phyloP scores from a whole-genome alignment of 53 echinoderm and acorn worm species.

The Holothuria scabra region DNA sequence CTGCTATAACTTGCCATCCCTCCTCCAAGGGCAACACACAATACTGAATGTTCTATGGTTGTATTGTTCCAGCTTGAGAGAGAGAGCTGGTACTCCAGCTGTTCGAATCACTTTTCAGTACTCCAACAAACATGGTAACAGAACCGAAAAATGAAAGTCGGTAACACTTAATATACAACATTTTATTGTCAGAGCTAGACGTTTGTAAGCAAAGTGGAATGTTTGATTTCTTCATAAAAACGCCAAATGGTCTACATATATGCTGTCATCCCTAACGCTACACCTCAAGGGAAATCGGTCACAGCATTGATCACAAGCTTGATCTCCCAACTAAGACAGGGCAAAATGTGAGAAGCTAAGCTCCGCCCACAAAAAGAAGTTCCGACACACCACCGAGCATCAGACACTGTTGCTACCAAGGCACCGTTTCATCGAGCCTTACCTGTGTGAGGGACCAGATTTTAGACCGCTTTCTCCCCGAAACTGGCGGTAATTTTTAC shows the following conservation, averaged over 20 bases:
- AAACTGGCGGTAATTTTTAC: neutral
- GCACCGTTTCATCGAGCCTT: slow-evolving; percentile 21
- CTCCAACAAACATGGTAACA: too few species aligned
- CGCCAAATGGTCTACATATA: neutral
- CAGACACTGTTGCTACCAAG: neutral
- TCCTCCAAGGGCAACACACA: too few species aligned
- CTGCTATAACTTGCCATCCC: too few species aligned
- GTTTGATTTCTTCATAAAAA: slow-evolving; percentile 11
- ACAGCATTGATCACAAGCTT: slow-evolving; percentile 6
- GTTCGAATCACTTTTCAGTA: too few species aligned
- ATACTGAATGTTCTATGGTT: too few species aligned
- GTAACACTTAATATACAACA: too few species aligned
- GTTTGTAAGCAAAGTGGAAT: slow-evolving; percentile 24
- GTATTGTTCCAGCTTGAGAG: too few species aligned
- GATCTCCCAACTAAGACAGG: neutral
- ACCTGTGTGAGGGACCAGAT: slow-evolving; percentile 38
- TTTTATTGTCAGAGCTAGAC: too few species aligned
- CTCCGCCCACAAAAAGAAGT: slow-evolving; percentile 25
- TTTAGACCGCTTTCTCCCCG: slow-evolving; percentile 27
- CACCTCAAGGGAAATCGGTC: neutral
- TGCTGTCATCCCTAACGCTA: neutral
- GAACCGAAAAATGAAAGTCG: too few species aligned
- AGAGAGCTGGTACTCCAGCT: too few species aligned
- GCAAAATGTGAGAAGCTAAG: neutral
- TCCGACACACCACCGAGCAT: neutral